These are phyloP conservation scores for Crypturellus undulatus DNA, from an alignment of 2,113 vertebrate species.

Conservation along the genomic window DNA sequence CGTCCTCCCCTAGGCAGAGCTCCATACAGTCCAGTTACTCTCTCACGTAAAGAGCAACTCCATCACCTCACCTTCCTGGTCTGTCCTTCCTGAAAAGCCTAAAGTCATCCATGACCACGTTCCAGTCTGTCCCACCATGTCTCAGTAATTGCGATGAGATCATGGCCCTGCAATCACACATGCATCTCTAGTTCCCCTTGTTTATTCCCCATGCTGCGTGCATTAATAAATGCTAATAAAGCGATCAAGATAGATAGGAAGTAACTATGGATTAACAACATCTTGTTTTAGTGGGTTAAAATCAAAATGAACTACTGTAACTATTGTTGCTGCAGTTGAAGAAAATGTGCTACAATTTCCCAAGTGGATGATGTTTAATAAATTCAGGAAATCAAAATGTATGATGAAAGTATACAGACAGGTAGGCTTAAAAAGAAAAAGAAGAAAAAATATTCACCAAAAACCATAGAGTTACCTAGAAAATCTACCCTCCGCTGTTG, in stretches of 20 bases:
- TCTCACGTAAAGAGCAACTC: too few species aligned
- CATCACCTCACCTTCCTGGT: too few species aligned
- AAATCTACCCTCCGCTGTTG: accelerated
- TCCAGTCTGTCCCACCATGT: too few species aligned
- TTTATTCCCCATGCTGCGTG: too few species aligned
- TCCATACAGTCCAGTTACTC: too few species aligned
- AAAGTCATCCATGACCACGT: too few species aligned
- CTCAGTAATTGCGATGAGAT: too few species aligned
- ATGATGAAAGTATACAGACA: background rate
- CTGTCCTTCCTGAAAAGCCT: too few species aligned
- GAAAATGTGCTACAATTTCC: background rate
- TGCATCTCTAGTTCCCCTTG: too few species aligned
- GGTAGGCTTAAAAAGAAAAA: background rate
- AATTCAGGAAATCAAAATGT: accelerated
- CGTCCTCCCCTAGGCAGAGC: too few species aligned
- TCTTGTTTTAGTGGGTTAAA: background rate
- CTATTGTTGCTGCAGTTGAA: background rate
- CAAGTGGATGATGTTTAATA: background rate
- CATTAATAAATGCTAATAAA: too few species aligned
- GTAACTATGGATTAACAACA: background rate
- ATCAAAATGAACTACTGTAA: background rate
- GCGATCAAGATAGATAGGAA: background rate
- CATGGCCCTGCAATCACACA: too few species aligned
- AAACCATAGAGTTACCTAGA: accelerated
- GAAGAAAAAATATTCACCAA: background rate